Evolutionary conservation across 2,888 invertebrate genomes (phyloP), one percentile per base, ranked within the genome.

Genomic region (Fragum whitleyi): DNA sequence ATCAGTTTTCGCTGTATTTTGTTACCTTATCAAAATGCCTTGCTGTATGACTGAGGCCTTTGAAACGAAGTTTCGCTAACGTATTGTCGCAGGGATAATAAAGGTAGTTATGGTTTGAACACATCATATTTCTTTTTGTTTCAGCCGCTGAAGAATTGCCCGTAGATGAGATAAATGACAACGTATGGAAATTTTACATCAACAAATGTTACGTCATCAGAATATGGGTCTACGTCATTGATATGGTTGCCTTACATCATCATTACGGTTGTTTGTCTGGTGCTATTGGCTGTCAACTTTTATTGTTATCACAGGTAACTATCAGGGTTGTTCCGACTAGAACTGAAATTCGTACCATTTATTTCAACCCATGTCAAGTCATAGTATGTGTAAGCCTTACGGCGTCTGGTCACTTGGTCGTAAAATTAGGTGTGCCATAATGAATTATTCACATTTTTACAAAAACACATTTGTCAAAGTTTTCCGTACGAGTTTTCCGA

Each of bases 221-320:
- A 42, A 65, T 21, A 36, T 47, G 29, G 62, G 19, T 23, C 62
- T 42, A 23, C 65, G 71, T 73, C 79, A 55, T 84, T 86, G 42
- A 77, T 90, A 81, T 90, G 90, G 90, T 70, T 90, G 73, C 90
- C 90, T 19, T 88, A 90, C 67, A 86, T 89, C 32, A 47, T 82
- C 21, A 89, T 90, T 36, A 86, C 88, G 1, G 59, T 85, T 1
- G 77, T 84, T 39, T 90, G 88, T 71, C 51, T 90, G 51, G 74
- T 73, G 21, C 86, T 87, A 65, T 76, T 90, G 36, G 88, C 81
- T 16, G 67, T 87, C 57, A 88, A 90, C 82, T 90, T 90, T 74
- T 89, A 86, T 75, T 87, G 88, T 65, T 89, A 89, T 74, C 90
- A 90, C 80, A 84, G 81, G 75, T 84, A 83, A 62, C 5, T 36